Evolutionary conservation across 2,797 vertebrate genomes (phyloP).

Genomic region (Graptemys geographica): DNA sequence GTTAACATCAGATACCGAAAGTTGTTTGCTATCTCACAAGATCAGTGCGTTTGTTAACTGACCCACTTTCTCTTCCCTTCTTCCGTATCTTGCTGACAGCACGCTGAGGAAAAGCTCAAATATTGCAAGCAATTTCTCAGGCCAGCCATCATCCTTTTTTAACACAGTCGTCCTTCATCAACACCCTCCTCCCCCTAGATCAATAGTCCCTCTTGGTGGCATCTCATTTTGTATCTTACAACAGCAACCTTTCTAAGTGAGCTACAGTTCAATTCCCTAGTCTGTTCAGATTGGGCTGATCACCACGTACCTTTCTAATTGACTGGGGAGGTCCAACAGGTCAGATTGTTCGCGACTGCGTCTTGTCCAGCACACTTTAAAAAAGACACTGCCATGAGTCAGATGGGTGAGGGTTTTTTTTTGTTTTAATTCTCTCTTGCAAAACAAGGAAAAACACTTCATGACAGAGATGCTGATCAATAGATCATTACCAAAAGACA

Average conservation of each 20-base stretch:
- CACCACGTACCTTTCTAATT: background rate
- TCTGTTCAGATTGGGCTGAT: background rate
- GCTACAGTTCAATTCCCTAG: background rate
- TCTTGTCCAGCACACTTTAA: background rate
- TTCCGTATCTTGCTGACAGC: accelerated
- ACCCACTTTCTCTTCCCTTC: background rate
- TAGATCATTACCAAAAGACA: background rate
- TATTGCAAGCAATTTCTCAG: accelerated
- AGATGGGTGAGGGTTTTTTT: background rate
- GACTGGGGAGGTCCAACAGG: background rate
- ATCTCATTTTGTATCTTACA: background rate
- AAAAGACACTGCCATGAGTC: constrained; percentile 17
- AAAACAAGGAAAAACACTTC: background rate
- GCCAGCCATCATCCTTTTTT: background rate
- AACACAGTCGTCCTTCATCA: background rate
- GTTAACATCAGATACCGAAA: background rate
- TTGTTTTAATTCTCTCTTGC: background rate
- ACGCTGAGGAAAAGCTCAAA: accelerated
- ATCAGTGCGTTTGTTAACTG: background rate
- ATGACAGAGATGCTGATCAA: accelerated
- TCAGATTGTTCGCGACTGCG: constrained; percentile 9
- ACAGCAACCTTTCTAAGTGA: constrained; percentile 52
- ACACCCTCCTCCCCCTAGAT: background rate
- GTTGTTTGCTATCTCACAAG: accelerated
- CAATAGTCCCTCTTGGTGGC: background rate